Evolutionary conservation across 2,797 vertebrate species (phyloP).

Genomic region (Artibeus lituratus): DNA sequence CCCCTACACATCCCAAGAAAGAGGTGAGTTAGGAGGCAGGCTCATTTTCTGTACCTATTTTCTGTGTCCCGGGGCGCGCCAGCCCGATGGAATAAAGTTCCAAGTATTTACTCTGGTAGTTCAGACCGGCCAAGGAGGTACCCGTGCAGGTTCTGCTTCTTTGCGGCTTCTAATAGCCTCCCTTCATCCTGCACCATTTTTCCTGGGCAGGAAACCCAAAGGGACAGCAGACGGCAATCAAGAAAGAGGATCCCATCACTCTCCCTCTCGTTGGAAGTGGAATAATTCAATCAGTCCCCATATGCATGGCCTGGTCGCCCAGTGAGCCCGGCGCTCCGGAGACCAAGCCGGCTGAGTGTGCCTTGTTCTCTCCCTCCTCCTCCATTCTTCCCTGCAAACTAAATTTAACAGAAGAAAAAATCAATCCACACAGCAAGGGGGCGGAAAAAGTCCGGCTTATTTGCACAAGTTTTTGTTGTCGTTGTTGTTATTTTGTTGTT

Average conservation of each 20-base stretch:
- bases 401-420: constrained; percentile 35
- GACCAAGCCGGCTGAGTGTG: not conserved
- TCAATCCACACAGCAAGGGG: not conserved
- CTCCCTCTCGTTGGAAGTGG: not conserved
- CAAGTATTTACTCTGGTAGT: not conserved
- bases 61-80: not conserved
- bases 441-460: not conserved
- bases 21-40: not conserved
- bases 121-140: constrained; percentile 20
- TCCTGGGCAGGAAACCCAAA: constrained; percentile 53
- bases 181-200: constrained; percentile 45
- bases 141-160: constrained; percentile 10
- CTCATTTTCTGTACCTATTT: not conserved
- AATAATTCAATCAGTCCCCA: constrained; percentile 46
- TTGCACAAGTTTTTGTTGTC: constrained; percentile 48
- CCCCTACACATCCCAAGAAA: not conserved
- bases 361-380: not conserved
- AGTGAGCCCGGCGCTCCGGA: not conserved
- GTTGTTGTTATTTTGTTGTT: not conserved
- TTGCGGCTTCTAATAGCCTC: constrained; percentile 47
- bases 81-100: not conserved
- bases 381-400: not conserved
- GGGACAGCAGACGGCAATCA: constrained; percentile 49
- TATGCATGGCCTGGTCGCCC: not conserved
- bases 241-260: constrained; percentile 25